These are phyloP conservation scores for Lycocerus yunnanus DNA, from an alignment of 2,888 invertebrate genomes.

Conservation along the genomic window DNA sequence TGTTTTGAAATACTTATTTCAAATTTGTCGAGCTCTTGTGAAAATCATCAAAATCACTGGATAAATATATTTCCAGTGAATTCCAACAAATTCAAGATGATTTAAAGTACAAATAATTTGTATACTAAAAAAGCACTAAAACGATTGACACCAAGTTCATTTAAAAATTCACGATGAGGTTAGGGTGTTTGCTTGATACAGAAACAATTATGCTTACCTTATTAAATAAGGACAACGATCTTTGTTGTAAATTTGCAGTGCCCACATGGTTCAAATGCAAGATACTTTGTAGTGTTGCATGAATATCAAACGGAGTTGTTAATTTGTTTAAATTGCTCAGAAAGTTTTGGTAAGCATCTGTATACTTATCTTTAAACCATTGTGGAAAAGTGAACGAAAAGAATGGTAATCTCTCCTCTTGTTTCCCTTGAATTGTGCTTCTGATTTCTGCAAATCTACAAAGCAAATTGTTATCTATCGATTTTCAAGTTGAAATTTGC, in stretches of 20 bases:
- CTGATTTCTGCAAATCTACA: constrained; percentile 79
- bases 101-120: too few species aligned
- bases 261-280: constrained; percentile 59
- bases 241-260: constrained; percentile 59
- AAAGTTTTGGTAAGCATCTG: constrained; percentile 65
- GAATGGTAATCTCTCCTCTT: constrained; percentile 89
- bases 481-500: background rate
- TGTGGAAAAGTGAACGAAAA: constrained; percentile 80
- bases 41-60: too few species aligned
- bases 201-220: constrained; percentile 55
- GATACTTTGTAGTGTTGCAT: constrained; percentile 76
- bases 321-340: constrained; percentile 69
- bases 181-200: background rate
- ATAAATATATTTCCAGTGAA: too few species aligned
- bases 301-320: constrained; percentile 88
- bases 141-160: background rate
- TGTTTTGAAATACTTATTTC: too few species aligned
- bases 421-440: constrained; percentile 86
- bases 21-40: too few species aligned
- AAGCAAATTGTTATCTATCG: background rate
- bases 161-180: background rate
- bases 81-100: too few species aligned
- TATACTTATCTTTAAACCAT: constrained; percentile 66
- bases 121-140: too few species aligned
- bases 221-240: constrained; percentile 66